Evolutionary conservation across 2,888 invertebrate genomes (phyloP).

Genomic region (Xanthia icteritia): DNA sequence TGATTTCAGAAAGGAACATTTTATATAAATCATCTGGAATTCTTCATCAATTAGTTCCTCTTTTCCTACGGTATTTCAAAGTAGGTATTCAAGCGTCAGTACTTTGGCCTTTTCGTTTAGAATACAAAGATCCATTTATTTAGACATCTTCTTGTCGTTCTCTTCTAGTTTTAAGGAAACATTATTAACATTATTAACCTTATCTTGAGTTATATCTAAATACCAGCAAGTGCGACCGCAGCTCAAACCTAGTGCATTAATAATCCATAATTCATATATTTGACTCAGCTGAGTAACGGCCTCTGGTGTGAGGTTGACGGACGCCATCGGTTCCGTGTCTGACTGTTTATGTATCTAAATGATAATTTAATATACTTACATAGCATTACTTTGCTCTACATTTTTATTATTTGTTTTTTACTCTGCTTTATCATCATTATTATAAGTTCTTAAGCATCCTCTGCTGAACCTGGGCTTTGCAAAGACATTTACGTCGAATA

Average conservation of each 20-base stretch:
- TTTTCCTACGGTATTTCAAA: background rate
- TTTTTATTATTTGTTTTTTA: conserved; percentile 10
- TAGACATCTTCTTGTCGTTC: background rate
- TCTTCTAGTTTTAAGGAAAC: no score
- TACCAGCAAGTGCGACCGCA: conserved; percentile 14
- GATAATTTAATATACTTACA: conserved; percentile 22
- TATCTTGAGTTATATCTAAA: background rate
- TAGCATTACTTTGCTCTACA: conserved; percentile 7
- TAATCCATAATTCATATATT: conserved; percentile 59
- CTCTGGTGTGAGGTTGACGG: conserved; percentile 59
- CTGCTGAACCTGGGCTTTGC: background rate
- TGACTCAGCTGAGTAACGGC: conserved; percentile 41
- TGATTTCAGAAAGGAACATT: background rate
- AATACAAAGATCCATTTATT: background rate
- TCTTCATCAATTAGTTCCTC: no score
- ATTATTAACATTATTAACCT: no score
- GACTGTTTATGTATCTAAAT: conserved; percentile 27
- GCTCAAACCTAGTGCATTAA: conserved; percentile 27
- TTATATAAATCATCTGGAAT: background rate
- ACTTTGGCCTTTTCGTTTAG: background rate
- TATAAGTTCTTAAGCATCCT: no score
- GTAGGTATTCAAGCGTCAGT: background rate
- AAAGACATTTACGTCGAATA: background rate
- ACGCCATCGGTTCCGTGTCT: conserved; percentile 50
- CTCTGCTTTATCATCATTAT: background rate